Percentiles rank a stretch among this genome's conserved stretches.
Evolutionary conservation across 2,113 vertebrate species (phyloP).

Genomic region (Alethe castanea): DNA sequence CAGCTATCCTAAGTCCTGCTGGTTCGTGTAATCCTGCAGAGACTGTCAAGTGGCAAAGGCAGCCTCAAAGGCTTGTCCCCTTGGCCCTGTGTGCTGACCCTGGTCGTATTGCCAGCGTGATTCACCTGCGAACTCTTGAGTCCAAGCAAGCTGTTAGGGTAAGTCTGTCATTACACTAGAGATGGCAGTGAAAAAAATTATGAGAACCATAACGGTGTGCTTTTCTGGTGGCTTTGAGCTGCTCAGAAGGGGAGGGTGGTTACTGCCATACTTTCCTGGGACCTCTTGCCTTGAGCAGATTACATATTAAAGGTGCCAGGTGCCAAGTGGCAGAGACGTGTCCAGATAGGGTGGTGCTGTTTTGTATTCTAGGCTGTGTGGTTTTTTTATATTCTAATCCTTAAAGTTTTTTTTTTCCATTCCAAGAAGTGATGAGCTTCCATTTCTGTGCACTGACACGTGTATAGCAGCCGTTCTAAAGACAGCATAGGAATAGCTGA

Average conservation of each 20-base stretch:
- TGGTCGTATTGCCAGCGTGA: not conserved
- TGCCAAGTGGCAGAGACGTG: not conserved
- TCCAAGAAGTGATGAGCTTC: not conserved
- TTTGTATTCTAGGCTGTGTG: not conserved
- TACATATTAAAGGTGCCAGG: not conserved
- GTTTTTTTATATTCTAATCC: not conserved
- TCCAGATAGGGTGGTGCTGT: not conserved
- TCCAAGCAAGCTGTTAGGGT: not conserved
- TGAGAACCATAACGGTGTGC: not conserved
- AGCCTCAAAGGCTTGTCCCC: not conserved
- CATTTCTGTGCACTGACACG: not conserved
- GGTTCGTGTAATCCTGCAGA: not conserved
- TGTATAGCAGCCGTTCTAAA: not conserved
- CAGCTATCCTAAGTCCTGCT: not conserved
- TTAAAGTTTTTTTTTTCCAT: not conserved
- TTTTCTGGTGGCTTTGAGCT: not conserved
- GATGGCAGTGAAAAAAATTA: not conserved
- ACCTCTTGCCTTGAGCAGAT: not conserved
- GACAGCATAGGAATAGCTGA: not conserved
- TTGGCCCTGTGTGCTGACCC: not conserved
- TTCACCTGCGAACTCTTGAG: not conserved
- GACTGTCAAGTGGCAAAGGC: slow-evolving; percentile 24
- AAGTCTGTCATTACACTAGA: not conserved
- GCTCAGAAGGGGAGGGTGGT: not conserved
- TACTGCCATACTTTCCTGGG: not conserved